Base-by-base conservation (phyloP, 1,140 invertebrate species). In the Hesperophylax magnus region DNA sequence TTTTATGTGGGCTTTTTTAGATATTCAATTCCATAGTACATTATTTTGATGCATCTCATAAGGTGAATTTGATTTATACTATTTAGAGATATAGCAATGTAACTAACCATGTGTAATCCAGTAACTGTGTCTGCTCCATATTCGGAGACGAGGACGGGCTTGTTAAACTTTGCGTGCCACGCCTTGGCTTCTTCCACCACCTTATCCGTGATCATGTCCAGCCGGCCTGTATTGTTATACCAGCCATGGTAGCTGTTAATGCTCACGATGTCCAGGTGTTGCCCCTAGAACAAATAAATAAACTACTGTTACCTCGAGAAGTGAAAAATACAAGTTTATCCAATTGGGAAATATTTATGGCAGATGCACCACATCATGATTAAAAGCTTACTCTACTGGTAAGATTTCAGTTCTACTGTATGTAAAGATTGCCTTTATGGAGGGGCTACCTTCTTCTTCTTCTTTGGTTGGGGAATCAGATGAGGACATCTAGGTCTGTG, bases 161-260 rank as follows among this genome's bases (percentile, higher is more conserved):
- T 99, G 80, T 96, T 93, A 87, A 95, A 94, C 83, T 93, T 94
- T 14, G 92, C 90, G 86, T 95, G 91, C 97, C 97, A 99, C 6
- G 91, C 89, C n/a, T 88, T 90, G 17, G 97, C 94, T 87, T 98
- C 96, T 27, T 92, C 90, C 24, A 93, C 88, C 0, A 99, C 93
- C 80, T 94, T 92, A 3, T 87, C 85, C 1, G 92, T 90, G 34
- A 98, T 96, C 86, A 95, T 92, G 82, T 96, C 94, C 20, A 96
- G 85, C 75, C 94, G 92, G 0, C 97, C 98, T 0, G 95, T 90
- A 87, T 98, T 95, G 2, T 87, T 87, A 87, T 99, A 99, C 98
- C 98, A 99, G 2, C 93, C 96, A 87, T 96, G 98, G 88, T 99
- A 99, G 52, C 96, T 92, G 90, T 99, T 99, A 84, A 99, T 95